Evolutionary conservation across 2,113 vertebrate species (phyloP).

Genomic region (rabbit (Oryctolagus cuniculus)): mOryCun1.1 NC_091435.1:76489501-76490000

Average conservation of each 20-base stretch:
- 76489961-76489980: conserved; percentile 1
- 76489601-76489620: background rate
- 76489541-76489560: too few relatives aligned
- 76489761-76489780: conserved; percentile 16
- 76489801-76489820: conserved; percentile 30
- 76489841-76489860: conserved; percentile 42
- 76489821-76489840: conserved; percentile 35
- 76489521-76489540: too few relatives aligned
- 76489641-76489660: conserved; percentile 26
- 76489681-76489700: background rate
- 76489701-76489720: conserved; percentile 16
- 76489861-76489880: background rate
- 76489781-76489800: conserved; percentile 40
- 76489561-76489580: background rate
- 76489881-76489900: background rate
- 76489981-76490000: conserved; percentile 25
- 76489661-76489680: conserved; percentile 20
- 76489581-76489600: background rate
- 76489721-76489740: conserved; percentile 47
- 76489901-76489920: background rate
- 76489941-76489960: background rate
- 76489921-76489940: conserved; percentile 25
- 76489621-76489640: background rate
- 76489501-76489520: too few relatives aligned
- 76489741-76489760: background rate